These are phyloP conservation scores for Oncorhynchus tshawytscha DNA, from an alignment of 2,113 vertebrate species.

Conservation along the genomic window DNA sequence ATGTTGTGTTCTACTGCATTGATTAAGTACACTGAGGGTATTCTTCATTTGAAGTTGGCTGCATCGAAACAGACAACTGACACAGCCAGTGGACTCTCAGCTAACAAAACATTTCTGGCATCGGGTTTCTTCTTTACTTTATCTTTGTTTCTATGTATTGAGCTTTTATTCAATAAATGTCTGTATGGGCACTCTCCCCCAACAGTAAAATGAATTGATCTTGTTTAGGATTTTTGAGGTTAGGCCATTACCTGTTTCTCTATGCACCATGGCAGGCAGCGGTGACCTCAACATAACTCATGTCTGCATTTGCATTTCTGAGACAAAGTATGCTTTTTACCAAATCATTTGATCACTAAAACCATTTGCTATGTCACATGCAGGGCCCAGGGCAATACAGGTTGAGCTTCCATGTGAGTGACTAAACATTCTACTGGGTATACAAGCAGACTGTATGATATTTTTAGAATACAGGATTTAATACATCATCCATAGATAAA, in stretches of 20 bases:
- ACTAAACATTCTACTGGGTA: background rate
- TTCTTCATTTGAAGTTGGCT: no score
- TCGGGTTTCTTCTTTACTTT: background rate
- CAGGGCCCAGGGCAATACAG: background rate
- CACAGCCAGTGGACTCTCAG: background rate
- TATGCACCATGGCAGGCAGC: conserved; percentile 35
- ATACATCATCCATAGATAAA: no score
- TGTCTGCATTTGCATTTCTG: conserved; percentile 55
- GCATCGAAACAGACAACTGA: background rate
- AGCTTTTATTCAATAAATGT: conserved; percentile 20
- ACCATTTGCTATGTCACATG: conserved; percentile 22
- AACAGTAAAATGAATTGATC: conserved; percentile 49
- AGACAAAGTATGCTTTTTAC: conserved; percentile 43
- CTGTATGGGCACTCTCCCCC: conserved; percentile 44
- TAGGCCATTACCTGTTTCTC: conserved; percentile 21
- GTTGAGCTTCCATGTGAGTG: background rate
- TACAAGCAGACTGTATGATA: no score
- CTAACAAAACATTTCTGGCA: background rate
- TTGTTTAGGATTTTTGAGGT: conserved; percentile 11
- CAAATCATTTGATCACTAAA: conserved; percentile 1
- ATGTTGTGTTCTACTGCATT: no score
- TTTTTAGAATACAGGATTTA: no score
- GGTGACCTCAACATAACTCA: background rate
- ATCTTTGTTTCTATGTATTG: conserved; percentile 11
- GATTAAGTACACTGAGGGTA: no score